Evolutionary conservation across 1,140 invertebrate genomes (phyloP).

Genomic region (Uloborus diversus): DNA sequence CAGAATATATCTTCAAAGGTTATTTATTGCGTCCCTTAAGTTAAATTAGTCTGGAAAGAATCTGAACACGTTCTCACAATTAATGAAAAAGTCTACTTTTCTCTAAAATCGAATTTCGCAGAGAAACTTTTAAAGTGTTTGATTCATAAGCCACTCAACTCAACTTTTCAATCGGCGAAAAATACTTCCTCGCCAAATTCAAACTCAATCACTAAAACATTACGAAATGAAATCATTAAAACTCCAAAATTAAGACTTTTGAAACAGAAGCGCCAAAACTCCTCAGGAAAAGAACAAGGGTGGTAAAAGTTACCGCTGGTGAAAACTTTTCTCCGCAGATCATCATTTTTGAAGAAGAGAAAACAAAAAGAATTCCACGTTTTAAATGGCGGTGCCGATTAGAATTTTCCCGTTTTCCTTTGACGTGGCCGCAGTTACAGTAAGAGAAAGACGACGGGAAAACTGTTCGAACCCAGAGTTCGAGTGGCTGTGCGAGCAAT

Average conservation of each 20-base stretch:
- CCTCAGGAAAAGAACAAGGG: conserved; percentile 17
- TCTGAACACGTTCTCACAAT: too few relatives aligned
- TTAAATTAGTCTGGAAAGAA: too few relatives aligned
- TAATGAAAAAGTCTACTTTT: too few relatives aligned
- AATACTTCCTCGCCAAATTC: background rate
- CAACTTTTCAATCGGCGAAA: background rate
- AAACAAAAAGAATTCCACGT: conserved; percentile 40
- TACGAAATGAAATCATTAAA: conserved; percentile 26
- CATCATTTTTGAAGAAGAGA: conserved; percentile 48
- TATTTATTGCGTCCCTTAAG: too few relatives aligned
- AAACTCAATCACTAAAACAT: background rate
- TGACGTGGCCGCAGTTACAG: conserved; percentile 34
- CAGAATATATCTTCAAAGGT: too few relatives aligned
- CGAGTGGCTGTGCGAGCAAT: conserved; percentile 46
- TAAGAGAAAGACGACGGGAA: background rate
- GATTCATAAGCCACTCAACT: background rate
- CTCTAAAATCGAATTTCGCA: too few relatives aligned
- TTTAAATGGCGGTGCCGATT: conserved; percentile 39
- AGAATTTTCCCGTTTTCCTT: conserved; percentile 19
- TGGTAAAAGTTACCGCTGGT: conserved; percentile 42
- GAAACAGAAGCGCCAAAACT: background rate
- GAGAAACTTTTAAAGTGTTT: too few relatives aligned
- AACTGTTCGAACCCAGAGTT: conserved; percentile 29
- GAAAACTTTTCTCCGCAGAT: conserved; percentile 45
- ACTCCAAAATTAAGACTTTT: conserved; percentile 27